Evolutionary conservation across 2,113 vertebrate genomes (phyloP), one percentile per base, ranked within the genome.

Genomic region (Girardinichthys multiradiatus): DNA sequence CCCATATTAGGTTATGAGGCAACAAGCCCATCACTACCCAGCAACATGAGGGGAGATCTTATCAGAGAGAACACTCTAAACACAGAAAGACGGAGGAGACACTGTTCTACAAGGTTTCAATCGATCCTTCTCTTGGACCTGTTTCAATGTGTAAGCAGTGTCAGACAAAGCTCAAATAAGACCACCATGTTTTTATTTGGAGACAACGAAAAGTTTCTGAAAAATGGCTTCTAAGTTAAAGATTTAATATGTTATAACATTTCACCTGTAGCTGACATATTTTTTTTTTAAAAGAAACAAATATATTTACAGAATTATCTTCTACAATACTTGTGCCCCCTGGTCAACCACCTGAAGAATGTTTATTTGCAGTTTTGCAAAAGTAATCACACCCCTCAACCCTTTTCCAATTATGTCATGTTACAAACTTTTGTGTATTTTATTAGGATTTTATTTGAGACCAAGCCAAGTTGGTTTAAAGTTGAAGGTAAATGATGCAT

Each of bases 1-100:
- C 92, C 93, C 93, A 92, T 94, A 94, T 95, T 94, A 92, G 94
- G 94, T 73, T 75, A 89, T 82, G 79, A 87, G 77, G 82, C 81
- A 87, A 87, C 67, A 9, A 26, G 72, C 59, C 72, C 68, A 57
- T 57, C 48, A 57, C 77, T 74, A 82, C 33, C 57, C 57, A 72
- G 65, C 80, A 33, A 77, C 67, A 79, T 72, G 68, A 77, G 54
- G 62, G 60, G 48, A 92, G 90, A 92, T 92, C 42, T 79, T 88
- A 93, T 94, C 93, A 80, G 70, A 76, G 70, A 75, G 84, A 58
- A 21, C 61, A 42, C 79, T 80, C 70, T 84, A 86, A 91, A 89
- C 86, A 86, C 65, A 80, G 70, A 42, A 57, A 60, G 70, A 72
- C 29, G 3, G 63, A 72, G 71, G 68, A 86, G 85, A 81, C 57